These are phyloP conservation scores for Psilopsiagon aurifrons DNA, from an alignment of 2,113 vertebrate genomes.

Conservation along the genomic window DNA sequence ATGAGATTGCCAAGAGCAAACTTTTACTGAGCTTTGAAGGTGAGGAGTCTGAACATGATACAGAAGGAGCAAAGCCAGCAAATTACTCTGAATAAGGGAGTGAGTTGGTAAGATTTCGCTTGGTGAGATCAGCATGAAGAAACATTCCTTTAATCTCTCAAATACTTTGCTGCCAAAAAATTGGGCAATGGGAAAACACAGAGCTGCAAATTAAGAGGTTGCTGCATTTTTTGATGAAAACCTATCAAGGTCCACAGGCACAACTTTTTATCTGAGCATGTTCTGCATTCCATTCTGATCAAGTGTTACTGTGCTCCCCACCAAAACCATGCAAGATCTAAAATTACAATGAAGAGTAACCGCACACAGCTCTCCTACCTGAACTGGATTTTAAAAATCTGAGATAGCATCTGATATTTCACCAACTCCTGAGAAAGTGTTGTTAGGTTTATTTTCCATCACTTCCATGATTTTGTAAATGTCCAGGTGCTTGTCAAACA, in stretches of 20 bases:
- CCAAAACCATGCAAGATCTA: background rate
- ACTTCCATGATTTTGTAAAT: background rate
- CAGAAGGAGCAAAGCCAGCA: background rate
- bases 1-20: conserved; percentile 33
- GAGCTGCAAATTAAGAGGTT: conserved; percentile 11
- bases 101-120: conserved; percentile 1
- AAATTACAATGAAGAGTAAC: background rate
- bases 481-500: background rate
- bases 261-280: background rate
- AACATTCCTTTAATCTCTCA: conserved; percentile 42
- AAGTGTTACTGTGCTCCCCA: background rate
- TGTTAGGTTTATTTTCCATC: background rate
- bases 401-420: background rate
- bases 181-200: background rate
- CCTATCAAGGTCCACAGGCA: background rate
- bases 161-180: conserved; percentile 18
- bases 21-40: conserved; percentile 26
- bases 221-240: background rate
- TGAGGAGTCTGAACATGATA: conserved; percentile 39
- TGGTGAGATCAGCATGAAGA: conserved; percentile 41
- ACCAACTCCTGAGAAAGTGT: background rate
- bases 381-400: background rate
- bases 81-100: conserved; percentile 21
- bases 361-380: background rate
- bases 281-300: background rate